Evolutionary conservation across 2,797 vertebrate genomes (phyloP).

Genomic region (Sarcophilus harrisii): DNA sequence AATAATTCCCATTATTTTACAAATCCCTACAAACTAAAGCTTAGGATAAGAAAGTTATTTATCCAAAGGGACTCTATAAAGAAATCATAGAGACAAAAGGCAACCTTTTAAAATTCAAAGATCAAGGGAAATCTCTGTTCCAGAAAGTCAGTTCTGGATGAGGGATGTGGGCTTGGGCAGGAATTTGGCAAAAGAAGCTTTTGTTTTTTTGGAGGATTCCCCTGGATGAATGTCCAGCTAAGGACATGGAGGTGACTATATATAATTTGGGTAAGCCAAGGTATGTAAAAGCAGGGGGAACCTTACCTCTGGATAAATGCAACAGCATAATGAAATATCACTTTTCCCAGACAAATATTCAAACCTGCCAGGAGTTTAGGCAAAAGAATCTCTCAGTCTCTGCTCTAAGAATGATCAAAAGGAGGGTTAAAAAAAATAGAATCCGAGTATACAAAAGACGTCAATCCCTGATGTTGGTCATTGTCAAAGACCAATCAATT

Average conservation of each 20-base stretch:
- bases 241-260: not conserved
- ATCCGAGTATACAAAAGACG: not conserved
- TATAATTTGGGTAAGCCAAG: not conserved
- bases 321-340: not conserved
- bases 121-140: not conserved
- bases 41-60: not conserved
- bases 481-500: not conserved
- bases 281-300: not conserved
- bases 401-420: not conserved
- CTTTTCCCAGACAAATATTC: not conserved
- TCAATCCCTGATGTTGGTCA: not conserved
- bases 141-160: not conserved
- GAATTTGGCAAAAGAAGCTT: too few relatives aligned
- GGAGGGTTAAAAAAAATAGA: not conserved
- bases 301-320: not conserved
- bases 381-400: not conserved
- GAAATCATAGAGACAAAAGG: not conserved
- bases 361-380: not conserved
- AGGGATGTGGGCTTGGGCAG: not conserved
- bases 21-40: not conserved
- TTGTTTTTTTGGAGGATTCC: not conserved
- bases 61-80: not conserved
- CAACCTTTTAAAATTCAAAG: not conserved
- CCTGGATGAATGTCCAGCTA: not conserved
- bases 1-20: not conserved